Conservation (phyloP, 2,113 vertebrate species). For the Scomber scombrus region DNA sequence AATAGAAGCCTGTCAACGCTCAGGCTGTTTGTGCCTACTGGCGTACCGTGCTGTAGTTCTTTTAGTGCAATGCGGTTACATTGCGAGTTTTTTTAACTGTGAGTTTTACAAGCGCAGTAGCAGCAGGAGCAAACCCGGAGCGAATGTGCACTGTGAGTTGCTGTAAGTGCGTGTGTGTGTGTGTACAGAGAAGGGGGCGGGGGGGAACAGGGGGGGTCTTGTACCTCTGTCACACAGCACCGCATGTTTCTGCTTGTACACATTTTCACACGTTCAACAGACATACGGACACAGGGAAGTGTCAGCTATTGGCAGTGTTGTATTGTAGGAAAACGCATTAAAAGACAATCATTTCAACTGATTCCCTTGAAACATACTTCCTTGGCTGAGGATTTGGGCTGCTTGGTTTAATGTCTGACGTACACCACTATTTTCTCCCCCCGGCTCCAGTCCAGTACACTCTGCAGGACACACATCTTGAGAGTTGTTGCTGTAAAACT, state of each 20-base stretch:
- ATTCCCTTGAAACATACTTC: conserved; percentile 37
- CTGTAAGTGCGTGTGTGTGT: conserved; percentile 28
- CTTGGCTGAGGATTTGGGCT: conserved; percentile 41
- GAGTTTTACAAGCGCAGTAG: conserved; percentile 72
- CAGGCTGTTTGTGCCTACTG: conserved; percentile 41
- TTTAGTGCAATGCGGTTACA: conserved; percentile 65
- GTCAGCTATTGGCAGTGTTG: conserved; percentile 26
- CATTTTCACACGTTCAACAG: conserved; percentile 11
- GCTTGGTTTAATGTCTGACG: conserved; percentile 33
- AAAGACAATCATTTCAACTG: conserved; percentile 61
- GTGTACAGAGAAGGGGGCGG: not conserved
- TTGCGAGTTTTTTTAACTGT: too few relatives aligned
- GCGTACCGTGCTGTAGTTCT: conserved; percentile 50
- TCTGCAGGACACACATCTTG: conserved; percentile 39
- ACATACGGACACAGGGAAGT: not conserved
- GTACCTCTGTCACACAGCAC: not conserved
- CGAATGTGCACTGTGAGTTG: conserved; percentile 34
- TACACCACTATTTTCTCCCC: conserved; percentile 15
- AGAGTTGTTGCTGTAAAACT: conserved; percentile 71
- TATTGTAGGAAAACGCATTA: conserved; percentile 52
- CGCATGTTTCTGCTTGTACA: conserved; percentile 5
- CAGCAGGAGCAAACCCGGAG: conserved; percentile 24
- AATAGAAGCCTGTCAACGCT: conserved; percentile 53
- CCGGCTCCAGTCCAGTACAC: conserved; percentile 19
- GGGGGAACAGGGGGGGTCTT: conserved; percentile 27